Conservation (phyloP, 2,888 invertebrate genomes). For the Drosophila hawaiiensis region DNA sequence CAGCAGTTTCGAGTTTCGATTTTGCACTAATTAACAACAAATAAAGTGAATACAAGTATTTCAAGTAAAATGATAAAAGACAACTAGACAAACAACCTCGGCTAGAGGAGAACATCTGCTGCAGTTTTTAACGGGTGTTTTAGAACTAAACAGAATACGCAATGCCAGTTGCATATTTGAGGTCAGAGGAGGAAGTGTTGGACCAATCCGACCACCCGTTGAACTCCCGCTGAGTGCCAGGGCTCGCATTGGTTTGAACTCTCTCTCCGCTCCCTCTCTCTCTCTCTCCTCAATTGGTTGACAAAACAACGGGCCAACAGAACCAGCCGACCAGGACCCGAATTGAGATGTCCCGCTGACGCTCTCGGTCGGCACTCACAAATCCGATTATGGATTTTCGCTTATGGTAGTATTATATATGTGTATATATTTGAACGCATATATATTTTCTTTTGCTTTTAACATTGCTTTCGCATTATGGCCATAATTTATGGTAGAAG, state of each 20-base stretch:
- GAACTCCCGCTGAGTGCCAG: conserved; percentile 63
- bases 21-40: conserved; percentile 74
- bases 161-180: conserved; percentile 54
- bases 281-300: not conserved
- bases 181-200: conserved; percentile 64
- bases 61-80: conserved; percentile 24
- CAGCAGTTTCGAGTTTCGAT: conserved; percentile 8
- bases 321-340: conserved; percentile 16
- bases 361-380: conserved; percentile 47
- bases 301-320: conserved; percentile 17
- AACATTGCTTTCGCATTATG: conserved; percentile 48
- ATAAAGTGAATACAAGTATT: conserved; percentile 38
- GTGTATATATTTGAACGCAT: not conserved
- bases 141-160: conserved; percentile 17
- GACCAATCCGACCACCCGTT: conserved; percentile 69
- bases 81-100: conserved; percentile 5
- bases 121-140: conserved; percentile 40
- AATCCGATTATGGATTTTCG: conserved; percentile 72
- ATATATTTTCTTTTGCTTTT: conserved; percentile 8
- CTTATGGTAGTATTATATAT: conserved; percentile 2
- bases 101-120: conserved; percentile 56
- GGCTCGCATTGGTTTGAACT: conserved; percentile 57
- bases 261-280: not conserved
- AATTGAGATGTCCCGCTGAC: conserved; percentile 78
- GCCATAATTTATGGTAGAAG: conserved; percentile 68